phyloP scores from a whole-genome alignment of 2,113 vertebrate species.

The Hemibagrus wyckioides region DNA sequence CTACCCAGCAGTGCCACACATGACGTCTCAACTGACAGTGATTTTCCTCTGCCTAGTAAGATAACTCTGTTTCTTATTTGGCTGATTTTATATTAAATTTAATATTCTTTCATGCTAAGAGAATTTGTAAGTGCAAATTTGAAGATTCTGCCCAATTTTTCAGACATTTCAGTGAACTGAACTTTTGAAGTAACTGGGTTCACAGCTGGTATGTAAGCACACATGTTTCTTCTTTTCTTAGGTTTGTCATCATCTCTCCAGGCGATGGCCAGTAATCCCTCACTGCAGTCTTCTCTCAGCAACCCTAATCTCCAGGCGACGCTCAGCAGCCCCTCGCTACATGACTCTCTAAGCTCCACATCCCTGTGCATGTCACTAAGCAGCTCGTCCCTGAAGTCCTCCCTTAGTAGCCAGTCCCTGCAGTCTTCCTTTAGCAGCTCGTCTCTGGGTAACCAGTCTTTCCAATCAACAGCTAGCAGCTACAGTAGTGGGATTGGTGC shows the following conservation, averaged over 20 bases:
- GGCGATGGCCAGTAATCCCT: constrained; percentile 70
- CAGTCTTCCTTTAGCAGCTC: constrained; percentile 81
- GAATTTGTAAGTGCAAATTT: not conserved
- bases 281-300: constrained; percentile 78
- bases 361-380: constrained; percentile 80
- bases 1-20: constrained; percentile 65
- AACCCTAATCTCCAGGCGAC: constrained; percentile 81
- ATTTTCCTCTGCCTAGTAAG: constrained; percentile 43
- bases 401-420: constrained; percentile 69
- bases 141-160: not conserved
- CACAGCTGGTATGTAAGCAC: not conserved
- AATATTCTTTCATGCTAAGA: not conserved
- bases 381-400: constrained; percentile 78
- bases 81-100: not conserved
- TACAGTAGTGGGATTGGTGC: constrained; percentile 61
- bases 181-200: not conserved
- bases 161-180: not conserved
- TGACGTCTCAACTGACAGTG: constrained; percentile 16
- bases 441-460: constrained; percentile 76
- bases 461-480: constrained; percentile 76
- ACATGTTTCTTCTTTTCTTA: constrained; percentile 67
- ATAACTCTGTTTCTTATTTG: not conserved
- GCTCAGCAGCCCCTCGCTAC: constrained; percentile 71
- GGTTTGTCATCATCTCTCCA: constrained; percentile 75
- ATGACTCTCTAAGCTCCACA: constrained; percentile 76